These are phyloP conservation scores for Stichodactyla helianthus DNA, from an alignment of 64 coral and sea anemone species.

Conservation along the genomic window DNA sequence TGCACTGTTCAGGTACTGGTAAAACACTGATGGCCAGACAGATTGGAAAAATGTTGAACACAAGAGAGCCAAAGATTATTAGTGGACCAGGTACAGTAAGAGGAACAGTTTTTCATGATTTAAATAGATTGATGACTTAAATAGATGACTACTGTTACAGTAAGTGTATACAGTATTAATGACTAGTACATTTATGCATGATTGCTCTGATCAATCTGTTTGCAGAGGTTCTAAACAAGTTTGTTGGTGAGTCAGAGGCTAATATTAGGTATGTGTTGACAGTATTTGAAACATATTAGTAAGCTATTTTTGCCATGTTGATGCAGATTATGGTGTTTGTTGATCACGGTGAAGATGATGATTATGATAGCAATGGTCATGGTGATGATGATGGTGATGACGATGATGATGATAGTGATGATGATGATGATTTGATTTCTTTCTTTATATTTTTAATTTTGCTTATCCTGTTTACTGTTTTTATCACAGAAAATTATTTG, in stretches of 20 bases:
- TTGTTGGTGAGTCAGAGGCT: conserved; percentile 92
- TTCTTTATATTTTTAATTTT: not conserved
- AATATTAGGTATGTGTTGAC: conserved; percentile 63
- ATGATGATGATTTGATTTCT: no score
- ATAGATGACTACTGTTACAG: no score
- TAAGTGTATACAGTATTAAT: no score
- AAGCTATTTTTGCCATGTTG: no score
- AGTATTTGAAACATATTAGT: not conserved
- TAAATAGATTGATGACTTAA: not conserved
- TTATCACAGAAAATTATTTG: conserved; percentile 75
- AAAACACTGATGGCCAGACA: conserved; percentile 97
- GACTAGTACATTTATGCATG: not conserved
- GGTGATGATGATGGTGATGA: no score
- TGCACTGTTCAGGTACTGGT: conserved; percentile 71
- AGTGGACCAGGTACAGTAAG: conserved; percentile 83
- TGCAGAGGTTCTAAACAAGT: conserved; percentile 95
- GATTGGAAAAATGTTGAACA: conserved; percentile 99
- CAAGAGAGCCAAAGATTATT: conserved; percentile 96
- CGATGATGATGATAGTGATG: no score
- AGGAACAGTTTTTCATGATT: not conserved
- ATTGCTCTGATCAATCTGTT: not conserved
- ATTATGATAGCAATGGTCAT: no score
- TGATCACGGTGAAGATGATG: no score
- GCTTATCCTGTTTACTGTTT: not conserved
- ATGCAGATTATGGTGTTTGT: no score